Percentiles rank a stretch among this genome's conserved stretches.
These are phyloP conservation scores for Polyergus mexicanus DNA, from an alignment of 1,140 invertebrate species.

Conservation along the genomic window DNA sequence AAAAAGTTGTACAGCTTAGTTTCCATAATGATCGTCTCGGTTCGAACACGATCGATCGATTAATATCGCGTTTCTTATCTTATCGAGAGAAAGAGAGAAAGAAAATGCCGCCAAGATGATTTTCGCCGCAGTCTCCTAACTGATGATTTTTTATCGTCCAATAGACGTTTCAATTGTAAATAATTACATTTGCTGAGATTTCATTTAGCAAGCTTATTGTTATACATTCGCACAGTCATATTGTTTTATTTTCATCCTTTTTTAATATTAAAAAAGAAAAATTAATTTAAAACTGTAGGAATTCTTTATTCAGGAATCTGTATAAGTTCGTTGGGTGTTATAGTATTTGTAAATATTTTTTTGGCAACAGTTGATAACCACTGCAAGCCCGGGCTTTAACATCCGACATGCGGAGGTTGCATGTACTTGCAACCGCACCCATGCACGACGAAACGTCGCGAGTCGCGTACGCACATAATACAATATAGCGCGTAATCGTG, in stretches of 20 bases:
- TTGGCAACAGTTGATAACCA: neutral
- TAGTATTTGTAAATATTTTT: neutral
- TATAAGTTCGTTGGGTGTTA: neutral
- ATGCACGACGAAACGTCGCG: slow-evolving; percentile 41
- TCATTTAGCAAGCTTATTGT: slow-evolving; percentile 1
- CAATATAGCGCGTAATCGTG: slow-evolving; percentile 69
- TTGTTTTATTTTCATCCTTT: neutral
- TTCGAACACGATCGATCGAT: slow-evolving; percentile 64
- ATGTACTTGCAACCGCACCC: slow-evolving; percentile 55
- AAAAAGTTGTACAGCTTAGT: slow-evolving; percentile 59
- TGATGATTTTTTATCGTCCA: slow-evolving; percentile 35
- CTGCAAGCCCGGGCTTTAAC: neutral
- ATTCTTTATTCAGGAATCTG: neutral
- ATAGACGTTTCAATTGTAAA: slow-evolving; percentile 25
- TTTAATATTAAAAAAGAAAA: neutral
- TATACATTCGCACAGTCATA: neutral
- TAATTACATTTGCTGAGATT: slow-evolving; percentile 29
- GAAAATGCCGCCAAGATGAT: slow-evolving; percentile 59
- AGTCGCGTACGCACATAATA: slow-evolving; percentile 41
- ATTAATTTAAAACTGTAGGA: neutral
- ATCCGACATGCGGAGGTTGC: no score
- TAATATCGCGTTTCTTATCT: slow-evolving; percentile 66
- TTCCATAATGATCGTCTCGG: slow-evolving; percentile 56
- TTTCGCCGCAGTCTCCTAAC: slow-evolving; percentile 64
- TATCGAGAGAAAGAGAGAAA: slow-evolving; percentile 52